Percentiles rank a stretch among this genome's conserved stretches.
phyloP scores from a whole-genome alignment of 2,888 invertebrate genomes.

The Ophioninae sp. region DNA sequence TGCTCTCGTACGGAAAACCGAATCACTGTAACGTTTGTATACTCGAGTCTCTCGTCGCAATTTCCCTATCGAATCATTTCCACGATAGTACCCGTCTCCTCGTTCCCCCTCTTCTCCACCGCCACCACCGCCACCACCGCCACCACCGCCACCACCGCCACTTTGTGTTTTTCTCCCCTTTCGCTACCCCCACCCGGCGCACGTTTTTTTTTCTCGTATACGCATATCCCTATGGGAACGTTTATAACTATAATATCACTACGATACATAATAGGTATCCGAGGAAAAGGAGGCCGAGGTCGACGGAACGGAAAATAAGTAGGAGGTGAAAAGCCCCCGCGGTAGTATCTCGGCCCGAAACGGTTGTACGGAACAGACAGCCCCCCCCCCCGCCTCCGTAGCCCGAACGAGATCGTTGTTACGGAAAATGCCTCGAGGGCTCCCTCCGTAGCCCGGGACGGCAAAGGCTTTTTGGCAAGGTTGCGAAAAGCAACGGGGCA shows the following conservation, averaged over 20 bases:
- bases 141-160: conserved; percentile 41
- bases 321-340: conserved; percentile 18
- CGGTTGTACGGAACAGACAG: conserved; percentile 13
- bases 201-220: background rate
- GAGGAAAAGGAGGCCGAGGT: conserved; percentile 12
- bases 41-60: conserved; percentile 11
- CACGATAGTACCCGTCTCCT: conserved; percentile 37
- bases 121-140: conserved; percentile 39
- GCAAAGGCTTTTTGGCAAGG: conserved; percentile 37
- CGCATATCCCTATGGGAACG: conserved; percentile 12
- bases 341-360: background rate
- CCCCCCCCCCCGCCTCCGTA: conserved; percentile 54
- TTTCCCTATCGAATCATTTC: conserved; percentile 57
- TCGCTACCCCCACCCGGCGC: too few relatives aligned
- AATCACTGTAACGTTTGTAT: conserved; percentile 5
- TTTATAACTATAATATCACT: conserved; percentile 1
- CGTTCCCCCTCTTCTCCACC: too few relatives aligned
- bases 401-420: conserved; percentile 65
- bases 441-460: conserved; percentile 44
- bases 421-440: conserved; percentile 71
- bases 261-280: conserved; percentile 9
- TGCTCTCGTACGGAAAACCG: background rate
- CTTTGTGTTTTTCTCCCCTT: background rate
- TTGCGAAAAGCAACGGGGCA: conserved; percentile 53
- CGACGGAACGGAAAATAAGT: conserved; percentile 20